A percentile compares a stretch with the other conserved stretches of the same genome.
These are phyloP conservation scores for Lates calcarifer DNA, from an alignment of 2,113 vertebrate genomes.

Conservation along the genomic window DNA sequence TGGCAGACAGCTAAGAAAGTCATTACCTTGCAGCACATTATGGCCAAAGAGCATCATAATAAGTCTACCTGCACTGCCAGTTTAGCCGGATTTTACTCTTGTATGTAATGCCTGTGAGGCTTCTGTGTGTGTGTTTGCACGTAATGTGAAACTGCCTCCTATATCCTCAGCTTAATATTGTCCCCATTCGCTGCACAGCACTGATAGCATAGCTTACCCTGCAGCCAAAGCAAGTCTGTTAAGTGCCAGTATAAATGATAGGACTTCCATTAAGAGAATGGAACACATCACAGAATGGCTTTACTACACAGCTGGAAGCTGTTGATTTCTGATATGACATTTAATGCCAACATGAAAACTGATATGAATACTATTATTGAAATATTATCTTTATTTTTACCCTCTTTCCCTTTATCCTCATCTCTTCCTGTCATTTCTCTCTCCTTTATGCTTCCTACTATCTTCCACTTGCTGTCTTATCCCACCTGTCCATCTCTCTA, in stretches of 20 bases:
- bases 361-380: slow-evolving; percentile 45
- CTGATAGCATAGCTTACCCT: slow-evolving; percentile 73
- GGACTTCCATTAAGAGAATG: slow-evolving; percentile 60
- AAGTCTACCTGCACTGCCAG: slow-evolving; percentile 39
- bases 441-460: neutral
- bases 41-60: slow-evolving; percentile 55
- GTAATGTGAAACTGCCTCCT: slow-evolving; percentile 56
- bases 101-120: slow-evolving; percentile 47
- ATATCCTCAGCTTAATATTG: slow-evolving; percentile 59
- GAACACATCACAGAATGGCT: slow-evolving; percentile 22
- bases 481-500: slow-evolving; percentile 12
- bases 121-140: slow-evolving; percentile 14
- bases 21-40: slow-evolving; percentile 70
- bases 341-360: slow-evolving; percentile 31
- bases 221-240: slow-evolving; percentile 55
- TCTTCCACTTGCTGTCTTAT: neutral
- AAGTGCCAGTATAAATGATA: slow-evolving; percentile 49
- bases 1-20: slow-evolving; percentile 69
- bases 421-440: neutral
- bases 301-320: slow-evolving; percentile 53
- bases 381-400: slow-evolving; percentile 20
- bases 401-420: neutral
- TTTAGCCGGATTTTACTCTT: slow-evolving; percentile 49
- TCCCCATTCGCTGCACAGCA: slow-evolving; percentile 57
- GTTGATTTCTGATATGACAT: slow-evolving; percentile 33